Percentiles rank a stretch among this genome's conserved stretches.
Conservation (phyloP, 2,888 invertebrate species). For the Cephus nigrinus region DNA sequence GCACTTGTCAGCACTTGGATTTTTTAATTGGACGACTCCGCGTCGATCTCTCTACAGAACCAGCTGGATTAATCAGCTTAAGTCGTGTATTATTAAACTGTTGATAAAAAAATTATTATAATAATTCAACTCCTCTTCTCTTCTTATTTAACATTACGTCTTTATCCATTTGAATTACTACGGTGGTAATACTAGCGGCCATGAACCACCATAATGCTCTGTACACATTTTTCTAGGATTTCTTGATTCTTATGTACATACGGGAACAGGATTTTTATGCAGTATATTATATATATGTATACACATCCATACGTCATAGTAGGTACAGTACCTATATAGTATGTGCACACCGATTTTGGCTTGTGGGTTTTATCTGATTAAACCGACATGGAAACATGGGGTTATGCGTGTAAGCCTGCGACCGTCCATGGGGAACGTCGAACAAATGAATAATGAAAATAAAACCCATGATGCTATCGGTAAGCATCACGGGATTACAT, state of each 20-base stretch:
- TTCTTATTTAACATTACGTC: neutral
- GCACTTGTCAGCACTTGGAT: neutral
- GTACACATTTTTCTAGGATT: neutral
- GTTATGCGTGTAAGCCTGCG: slow-evolving; percentile 60
- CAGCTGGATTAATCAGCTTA: neutral
- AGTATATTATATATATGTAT: too few species aligned
- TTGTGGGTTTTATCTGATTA: slow-evolving; percentile 62
- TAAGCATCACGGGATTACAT: slow-evolving; percentile 61
- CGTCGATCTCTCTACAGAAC: neutral
- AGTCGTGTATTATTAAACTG: neutral
- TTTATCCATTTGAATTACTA: neutral
- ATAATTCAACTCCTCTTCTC: neutral
- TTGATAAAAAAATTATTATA: neutral
- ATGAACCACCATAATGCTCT: neutral
- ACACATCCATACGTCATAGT: neutral
- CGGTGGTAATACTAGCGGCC: neutral
- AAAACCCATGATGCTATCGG: slow-evolving; percentile 63
- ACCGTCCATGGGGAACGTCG: slow-evolving; percentile 49
- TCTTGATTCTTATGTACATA: neutral
- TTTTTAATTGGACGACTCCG: neutral
- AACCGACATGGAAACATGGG: slow-evolving; percentile 63
- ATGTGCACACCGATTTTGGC: slow-evolving; percentile 40
- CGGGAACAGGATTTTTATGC: neutral
- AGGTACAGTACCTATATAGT: slow-evolving; percentile 7
- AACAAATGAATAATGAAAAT: slow-evolving; percentile 66